Conservation (phyloP, 2,113 vertebrate genomes). For the Rhea americana region DNA sequence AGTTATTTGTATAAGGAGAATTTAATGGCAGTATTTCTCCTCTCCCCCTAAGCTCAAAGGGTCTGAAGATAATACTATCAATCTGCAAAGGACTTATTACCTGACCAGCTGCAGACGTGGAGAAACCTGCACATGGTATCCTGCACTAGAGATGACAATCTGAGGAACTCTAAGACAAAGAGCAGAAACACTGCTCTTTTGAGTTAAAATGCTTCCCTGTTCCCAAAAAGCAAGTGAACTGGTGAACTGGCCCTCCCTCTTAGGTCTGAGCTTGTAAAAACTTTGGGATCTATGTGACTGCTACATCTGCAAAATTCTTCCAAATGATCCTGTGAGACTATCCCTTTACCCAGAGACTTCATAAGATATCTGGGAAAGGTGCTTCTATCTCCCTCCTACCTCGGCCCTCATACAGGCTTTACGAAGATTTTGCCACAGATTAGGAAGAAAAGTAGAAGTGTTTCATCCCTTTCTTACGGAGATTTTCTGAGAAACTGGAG, state of each 20-base stretch:
- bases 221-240: neutral
- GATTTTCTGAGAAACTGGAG: neutral
- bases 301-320: neutral
- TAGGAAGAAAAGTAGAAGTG: neutral
- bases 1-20: neutral
- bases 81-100: neutral
- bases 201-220: neutral
- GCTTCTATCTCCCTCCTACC: neutral
- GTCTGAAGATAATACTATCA: neutral
- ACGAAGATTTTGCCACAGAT: neutral
- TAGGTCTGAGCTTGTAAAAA: neutral
- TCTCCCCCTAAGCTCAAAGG: neutral
- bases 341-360: neutral
- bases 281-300: neutral
- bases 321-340: accelerated
- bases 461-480: neutral
- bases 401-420: neutral
- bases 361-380: neutral
- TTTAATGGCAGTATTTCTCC: neutral
- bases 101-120: neutral
- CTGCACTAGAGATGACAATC: neutral
- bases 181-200: neutral
- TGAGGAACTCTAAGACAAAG: neutral
- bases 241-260: neutral
- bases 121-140: neutral